These are phyloP conservation scores for Otus sunia DNA, from an alignment of 2,113 vertebrate species.

Conservation along the genomic window DNA sequence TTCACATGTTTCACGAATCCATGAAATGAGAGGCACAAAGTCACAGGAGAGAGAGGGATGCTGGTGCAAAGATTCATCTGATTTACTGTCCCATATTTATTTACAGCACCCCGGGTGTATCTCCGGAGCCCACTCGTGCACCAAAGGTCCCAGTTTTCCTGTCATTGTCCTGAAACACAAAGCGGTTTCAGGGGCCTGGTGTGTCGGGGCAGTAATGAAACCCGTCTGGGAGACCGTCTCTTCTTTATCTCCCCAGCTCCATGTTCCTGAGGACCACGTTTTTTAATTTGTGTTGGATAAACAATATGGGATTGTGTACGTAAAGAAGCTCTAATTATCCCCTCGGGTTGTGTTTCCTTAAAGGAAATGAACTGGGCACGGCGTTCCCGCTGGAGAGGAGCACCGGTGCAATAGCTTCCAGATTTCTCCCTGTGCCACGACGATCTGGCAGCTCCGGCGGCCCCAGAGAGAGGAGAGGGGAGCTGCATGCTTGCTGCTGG, in stretches of 20 bases:
- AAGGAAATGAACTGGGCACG: conserved; percentile 83
- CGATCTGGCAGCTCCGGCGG: neutral
- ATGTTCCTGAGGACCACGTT: conserved; percentile 72
- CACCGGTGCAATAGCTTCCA: conserved; percentile 80
- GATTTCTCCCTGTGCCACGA: conserved; percentile 69
- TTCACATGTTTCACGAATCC: accelerated
- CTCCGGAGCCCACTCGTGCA: neutral
- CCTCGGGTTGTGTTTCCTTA: conserved; percentile 81
- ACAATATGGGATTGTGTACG: conserved; percentile 79
- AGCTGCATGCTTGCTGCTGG: neutral
- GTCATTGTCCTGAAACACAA: neutral
- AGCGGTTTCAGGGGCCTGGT: neutral
- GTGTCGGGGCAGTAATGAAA: conserved; percentile 46
- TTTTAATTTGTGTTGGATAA: conserved; percentile 87
- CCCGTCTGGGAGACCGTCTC: conserved; percentile 1
- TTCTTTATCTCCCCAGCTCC: conserved; percentile 64
- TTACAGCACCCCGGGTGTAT: neutral
- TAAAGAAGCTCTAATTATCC: conserved; percentile 83
- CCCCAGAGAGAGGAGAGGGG: neutral
- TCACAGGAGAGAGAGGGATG: accelerated
- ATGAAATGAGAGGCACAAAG: neutral
- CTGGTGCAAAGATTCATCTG: neutral
- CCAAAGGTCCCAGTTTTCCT: neutral
- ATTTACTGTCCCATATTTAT: neutral
- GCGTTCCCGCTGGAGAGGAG: conserved; percentile 65